Evolutionary conservation across 2,113 vertebrate species (phyloP).

Genomic region (Anser cygnoides): DNA sequence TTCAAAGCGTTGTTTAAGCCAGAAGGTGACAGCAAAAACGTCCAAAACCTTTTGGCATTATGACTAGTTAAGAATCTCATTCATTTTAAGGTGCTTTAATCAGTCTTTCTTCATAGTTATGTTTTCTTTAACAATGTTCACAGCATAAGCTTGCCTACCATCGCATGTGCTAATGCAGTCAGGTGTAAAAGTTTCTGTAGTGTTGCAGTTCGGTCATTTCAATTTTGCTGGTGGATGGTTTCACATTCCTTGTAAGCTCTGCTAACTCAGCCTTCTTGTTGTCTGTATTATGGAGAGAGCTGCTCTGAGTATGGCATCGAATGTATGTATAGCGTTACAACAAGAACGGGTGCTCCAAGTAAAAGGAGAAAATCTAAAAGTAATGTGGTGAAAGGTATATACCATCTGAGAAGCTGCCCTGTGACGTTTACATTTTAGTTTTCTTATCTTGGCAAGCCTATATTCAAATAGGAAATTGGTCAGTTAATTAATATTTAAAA

Average conservation of each 20-base stretch:
- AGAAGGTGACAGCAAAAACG: neutral
- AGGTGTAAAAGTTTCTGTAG: neutral
- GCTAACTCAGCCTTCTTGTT: neutral
- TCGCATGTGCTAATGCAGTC: too few species aligned
- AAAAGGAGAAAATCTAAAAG: neutral
- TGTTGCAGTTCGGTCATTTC: rapidly evolving
- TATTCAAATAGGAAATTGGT: neutral
- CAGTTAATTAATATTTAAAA: neutral
- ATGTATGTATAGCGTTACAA: rapidly evolving
- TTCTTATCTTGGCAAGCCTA: neutral
- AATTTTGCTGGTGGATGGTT: neutral
- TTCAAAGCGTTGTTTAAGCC: neutral
- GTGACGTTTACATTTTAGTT: neutral
- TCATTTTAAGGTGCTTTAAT: neutral
- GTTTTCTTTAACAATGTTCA: neutral
- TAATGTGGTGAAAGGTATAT: neutral
- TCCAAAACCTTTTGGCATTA: neutral
- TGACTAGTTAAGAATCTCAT: neutral
- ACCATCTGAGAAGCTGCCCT: neutral
- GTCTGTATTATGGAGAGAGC: neutral
- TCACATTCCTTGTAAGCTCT: neutral
- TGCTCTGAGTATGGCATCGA: neutral
- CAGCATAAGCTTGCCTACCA: rapidly evolving
- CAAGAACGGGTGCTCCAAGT: neutral
- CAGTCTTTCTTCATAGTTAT: neutral